Evolutionary conservation across 2,888 invertebrate species (phyloP), one percentile per base, ranked within the genome.

Genomic region (Trachelus troglodyta): DNA sequence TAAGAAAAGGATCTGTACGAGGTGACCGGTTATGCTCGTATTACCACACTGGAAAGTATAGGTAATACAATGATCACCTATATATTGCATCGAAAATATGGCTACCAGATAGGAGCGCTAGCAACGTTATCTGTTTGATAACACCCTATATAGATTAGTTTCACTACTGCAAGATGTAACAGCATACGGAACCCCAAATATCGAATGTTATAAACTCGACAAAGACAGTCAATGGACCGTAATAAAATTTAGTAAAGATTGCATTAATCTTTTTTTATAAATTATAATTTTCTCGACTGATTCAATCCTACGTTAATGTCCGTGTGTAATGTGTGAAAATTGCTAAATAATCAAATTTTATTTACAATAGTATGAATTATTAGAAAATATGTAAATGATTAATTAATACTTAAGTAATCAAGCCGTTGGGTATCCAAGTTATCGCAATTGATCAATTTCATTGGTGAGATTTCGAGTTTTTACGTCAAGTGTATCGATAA

Each of bases 1-100:
- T 56, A 23, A 23, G 40, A 56, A 56, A 56, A 56, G 23, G 9
- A 56, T 56, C 56, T 56, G 23, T 15, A 23, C 56, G 56, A 56
- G 56, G 56, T 56, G 23, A 56, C 9, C 31, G 31, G 71, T 30
- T 23, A 12, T 74, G 37, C 74, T 74, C 74, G 68, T 69, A 75
- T 73, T 76, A 76, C 33, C 74, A 56, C 73, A 79, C 79, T 79
- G 76, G 69, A 69, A 35, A 76, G 76, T 74, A 77, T 35, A 76
- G 73, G 37, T 69, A 85, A 87, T 88, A 87, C 88, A 91, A 90
- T 90, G 89, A 89, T 90, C 89, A 89, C 89, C 90, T 90, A 89
- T 90, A 89, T 89, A 89, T 91, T 90, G 87, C 88, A 91, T 90
- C 88, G 87, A 90, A 90, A 90, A 91, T 90, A 89, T 89, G 86